Base-by-base conservation (phyloP, 2,797 vertebrate genomes). In the Pipistrellus pygmaeus region DNA sequence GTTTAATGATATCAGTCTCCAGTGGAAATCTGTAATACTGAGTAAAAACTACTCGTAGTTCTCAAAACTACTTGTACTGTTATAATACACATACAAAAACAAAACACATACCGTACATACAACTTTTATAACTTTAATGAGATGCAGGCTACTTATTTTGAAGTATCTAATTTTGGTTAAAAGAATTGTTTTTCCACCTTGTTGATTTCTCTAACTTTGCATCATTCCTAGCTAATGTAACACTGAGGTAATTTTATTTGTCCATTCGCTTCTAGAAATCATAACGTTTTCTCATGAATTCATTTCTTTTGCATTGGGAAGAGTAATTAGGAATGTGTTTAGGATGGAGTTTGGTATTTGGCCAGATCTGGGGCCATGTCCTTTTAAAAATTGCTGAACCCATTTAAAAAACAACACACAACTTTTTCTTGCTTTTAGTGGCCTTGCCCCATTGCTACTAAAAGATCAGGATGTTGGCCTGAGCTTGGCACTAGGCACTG, bases 251-350 rank as follows among this genome's bases (percentile, higher is more conserved):
- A 73, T 75, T 90, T 88, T 91, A 44, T 95, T 81, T 75, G 62
- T 77, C n/a, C 80, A 21, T 20, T 91, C 10, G 75, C 78, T 94
- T 94, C 27, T 89, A 55, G 44, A 53, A 72, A 57, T 87, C 48
- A 20, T 69, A 91, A 85, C 46, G 11, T 80, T 94, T 93, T 93
- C 38, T 96, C 57, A 90, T 71, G 77, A 90, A 69, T 69, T 84
- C 53, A 88, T 81, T 91, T 80, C 32, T 88, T 97, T 90, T 93
- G 53, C 80, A 72, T 82, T 87, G 75, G n/a, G 27, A 81, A 21
- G 32, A 88, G 57, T 85, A n/a, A 82, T 13, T 78, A 68, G 32
- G 64, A 88, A 81, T 88, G 88, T 66, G 41, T 80, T 91, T 75
- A 87, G 73, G 69, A 66, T 35, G 44, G 53, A 89, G 30, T 72